Conservation (phyloP, 2,797 vertebrate genomes). For the Myoxocephalus aenaeus region DNA sequence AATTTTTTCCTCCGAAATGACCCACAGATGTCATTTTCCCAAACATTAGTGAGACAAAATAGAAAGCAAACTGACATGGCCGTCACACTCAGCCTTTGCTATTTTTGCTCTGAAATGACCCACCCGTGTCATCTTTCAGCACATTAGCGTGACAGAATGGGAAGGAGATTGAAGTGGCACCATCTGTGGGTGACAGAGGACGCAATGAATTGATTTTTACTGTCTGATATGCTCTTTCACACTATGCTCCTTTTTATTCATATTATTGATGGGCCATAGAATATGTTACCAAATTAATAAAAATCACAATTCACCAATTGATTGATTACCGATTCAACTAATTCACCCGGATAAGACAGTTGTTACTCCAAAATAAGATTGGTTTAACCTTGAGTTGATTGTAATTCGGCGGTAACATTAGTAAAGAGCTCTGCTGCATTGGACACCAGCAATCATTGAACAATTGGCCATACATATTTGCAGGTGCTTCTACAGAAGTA, state of each 20-base stretch:
- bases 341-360: background rate
- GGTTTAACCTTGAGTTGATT: conserved; percentile 19
- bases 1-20: conserved; percentile 65
- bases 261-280: conserved; percentile 8
- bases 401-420: background rate
- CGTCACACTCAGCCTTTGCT: conserved; percentile 64
- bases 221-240: conserved; percentile 62
- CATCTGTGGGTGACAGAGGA: conserved; percentile 75
- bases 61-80: conserved; percentile 64
- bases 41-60: conserved; percentile 68
- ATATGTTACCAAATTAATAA: conserved; percentile 24
- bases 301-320: conserved; percentile 1
- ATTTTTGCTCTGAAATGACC: conserved; percentile 73
- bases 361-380: background rate
- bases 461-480: background rate
- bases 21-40: conserved; percentile 59
- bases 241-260: background rate
- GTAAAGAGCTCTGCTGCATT: background rate
- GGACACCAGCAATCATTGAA: background rate
- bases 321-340: background rate
- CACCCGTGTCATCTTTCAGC: conserved; percentile 76
- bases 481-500: background rate
- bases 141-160: conserved; percentile 79
- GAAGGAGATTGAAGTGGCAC: conserved; percentile 74
- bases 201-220: conserved; percentile 72